Evolutionary conservation across 2,113 vertebrate genomes (phyloP), one percentile per base, ranked within the genome.

Genomic region (Megaceryle torquata): DNA sequence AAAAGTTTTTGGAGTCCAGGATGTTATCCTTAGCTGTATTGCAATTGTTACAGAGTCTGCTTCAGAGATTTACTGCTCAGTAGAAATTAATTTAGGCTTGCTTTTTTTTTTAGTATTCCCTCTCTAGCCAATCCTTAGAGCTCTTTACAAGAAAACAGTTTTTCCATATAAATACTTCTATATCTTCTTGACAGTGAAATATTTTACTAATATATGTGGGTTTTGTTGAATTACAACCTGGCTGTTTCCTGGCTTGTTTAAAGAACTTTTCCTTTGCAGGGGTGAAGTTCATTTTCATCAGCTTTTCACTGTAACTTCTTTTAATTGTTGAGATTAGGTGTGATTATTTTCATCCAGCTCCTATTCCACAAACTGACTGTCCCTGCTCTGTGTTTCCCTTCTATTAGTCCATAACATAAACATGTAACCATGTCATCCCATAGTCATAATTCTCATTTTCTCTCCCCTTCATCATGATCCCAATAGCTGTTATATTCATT

Each of bases 341-440:
- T 11, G 11, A 43, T 12, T 53, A 7, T 82, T 67, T 85, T 46
- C 21, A 41, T 41, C 33, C 33, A 65, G 15, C 29, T 70, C 11
- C 13, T 18, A 41, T 1, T 1, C 21, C 69, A 6, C 16, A 35
- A 80, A 37, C 22, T 13, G 14, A 3, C 11, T 33, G 13, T 48
- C 28, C 15, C 15, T 63, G 29, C 24, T 26, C 35, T 51, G 31
- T 18, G 15, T 56, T 83, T 80, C 39, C 15, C 4, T 76, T 50
- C 0, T 15, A 51, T 43, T 19, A 25, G 20, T 13, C 10, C 3
- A 3, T n/a, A 46, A n/a, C 6, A 6, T 8, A 37, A 13, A 25
- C 51, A 16, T 43, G 18, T 31, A 59, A 60, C 29, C 1, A 35
- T 22, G n/a, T 46, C 37, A 46, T 54, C 26, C 33, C 39, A 3